phyloP scores from a whole-genome alignment of 2,888 invertebrate genomes.

The Octonoba sinensis region DNA sequence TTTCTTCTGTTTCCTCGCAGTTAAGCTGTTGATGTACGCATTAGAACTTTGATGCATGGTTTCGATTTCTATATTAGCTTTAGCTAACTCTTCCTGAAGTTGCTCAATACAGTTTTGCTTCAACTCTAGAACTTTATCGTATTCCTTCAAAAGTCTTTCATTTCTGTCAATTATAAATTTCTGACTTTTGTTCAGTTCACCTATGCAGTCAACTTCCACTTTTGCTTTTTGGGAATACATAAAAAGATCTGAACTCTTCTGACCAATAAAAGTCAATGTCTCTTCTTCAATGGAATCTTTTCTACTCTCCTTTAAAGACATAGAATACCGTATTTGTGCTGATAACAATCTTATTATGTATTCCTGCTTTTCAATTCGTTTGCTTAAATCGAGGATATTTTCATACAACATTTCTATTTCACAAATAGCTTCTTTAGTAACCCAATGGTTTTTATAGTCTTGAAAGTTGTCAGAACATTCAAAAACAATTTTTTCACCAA shows the following conservation, averaged over 20 bases:
- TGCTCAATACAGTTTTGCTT: conserved; percentile 67
- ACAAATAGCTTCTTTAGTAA: conserved; percentile 2
- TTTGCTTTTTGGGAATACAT: conserved; percentile 9
- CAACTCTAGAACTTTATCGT: conserved; percentile 68
- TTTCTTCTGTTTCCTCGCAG: too few relatives aligned
- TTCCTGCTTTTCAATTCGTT: conserved; percentile 65
- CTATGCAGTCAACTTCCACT: conserved; percentile 45
- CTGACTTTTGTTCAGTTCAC: conserved; percentile 66
- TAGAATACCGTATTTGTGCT: conserved; percentile 35
- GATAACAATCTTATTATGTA: conserved; percentile 62
- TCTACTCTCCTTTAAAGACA: conserved; percentile 16
- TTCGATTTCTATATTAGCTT: conserved; percentile 66
- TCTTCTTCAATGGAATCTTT: neutral
- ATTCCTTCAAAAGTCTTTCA: conserved; percentile 68
- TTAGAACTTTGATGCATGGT: conserved; percentile 45
- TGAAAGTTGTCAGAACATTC: neutral
- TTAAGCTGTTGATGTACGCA: neutral
- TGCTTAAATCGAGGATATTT: conserved; percentile 37
- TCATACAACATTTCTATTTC: conserved; percentile 28
- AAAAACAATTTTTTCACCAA: conserved; percentile 70
- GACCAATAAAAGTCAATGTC: neutral
- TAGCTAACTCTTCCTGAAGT: conserved; percentile 68
- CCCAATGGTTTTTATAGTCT: neutral
- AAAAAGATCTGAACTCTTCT: conserved; percentile 5
- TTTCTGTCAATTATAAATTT: conserved; percentile 68